A percentile compares a stretch with the other conserved stretches of the same genome.
Evolutionary conservation across 2,113 vertebrate species (phyloP).

Genomic region (Marmota flaviventris): DNA sequence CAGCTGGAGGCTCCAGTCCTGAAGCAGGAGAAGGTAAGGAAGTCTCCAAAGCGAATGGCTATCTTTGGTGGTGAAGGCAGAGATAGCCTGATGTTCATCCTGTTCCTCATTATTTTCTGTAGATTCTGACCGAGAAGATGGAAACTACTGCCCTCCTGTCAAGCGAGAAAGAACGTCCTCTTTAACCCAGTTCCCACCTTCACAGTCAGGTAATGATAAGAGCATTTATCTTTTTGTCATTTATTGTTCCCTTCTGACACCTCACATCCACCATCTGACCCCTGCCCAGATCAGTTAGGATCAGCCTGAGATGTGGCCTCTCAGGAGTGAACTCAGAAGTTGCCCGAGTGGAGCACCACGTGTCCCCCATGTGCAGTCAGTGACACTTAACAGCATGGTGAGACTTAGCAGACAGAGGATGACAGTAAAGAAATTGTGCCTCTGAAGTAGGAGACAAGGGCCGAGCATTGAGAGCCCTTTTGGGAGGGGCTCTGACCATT

Average conservation of each 20-base stretch:
- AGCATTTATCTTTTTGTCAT: background rate
- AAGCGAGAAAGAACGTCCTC: conserved; percentile 98
- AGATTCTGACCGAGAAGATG: conserved; percentile 98
- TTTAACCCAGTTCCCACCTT: conserved; percentile 94
- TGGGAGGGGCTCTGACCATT: background rate
- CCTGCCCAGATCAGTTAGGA: background rate
- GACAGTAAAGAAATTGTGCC: background rate
- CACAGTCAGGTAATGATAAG: conserved; percentile 93
- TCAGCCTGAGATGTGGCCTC: background rate
- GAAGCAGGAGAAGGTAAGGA: conserved; percentile 97
- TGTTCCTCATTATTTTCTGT: background rate
- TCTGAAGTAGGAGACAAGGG: background rate
- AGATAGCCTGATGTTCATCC: conserved; percentile 1
- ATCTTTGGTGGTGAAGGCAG: background rate
- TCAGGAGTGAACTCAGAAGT: background rate
- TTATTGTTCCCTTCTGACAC: background rate
- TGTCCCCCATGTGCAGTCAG: background rate
- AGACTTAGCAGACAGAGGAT: background rate
- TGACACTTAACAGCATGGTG: accelerated
- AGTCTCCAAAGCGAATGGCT: background rate
- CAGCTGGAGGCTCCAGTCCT: conserved; percentile 96
- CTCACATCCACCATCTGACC: background rate
- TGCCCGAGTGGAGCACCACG: background rate
- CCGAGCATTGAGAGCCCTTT: accelerated
- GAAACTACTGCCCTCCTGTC: conserved; percentile 95